These are phyloP conservation scores for Uloborus diversus DNA, from an alignment of 1,140 invertebrate species.

Conservation along the genomic window DNA sequence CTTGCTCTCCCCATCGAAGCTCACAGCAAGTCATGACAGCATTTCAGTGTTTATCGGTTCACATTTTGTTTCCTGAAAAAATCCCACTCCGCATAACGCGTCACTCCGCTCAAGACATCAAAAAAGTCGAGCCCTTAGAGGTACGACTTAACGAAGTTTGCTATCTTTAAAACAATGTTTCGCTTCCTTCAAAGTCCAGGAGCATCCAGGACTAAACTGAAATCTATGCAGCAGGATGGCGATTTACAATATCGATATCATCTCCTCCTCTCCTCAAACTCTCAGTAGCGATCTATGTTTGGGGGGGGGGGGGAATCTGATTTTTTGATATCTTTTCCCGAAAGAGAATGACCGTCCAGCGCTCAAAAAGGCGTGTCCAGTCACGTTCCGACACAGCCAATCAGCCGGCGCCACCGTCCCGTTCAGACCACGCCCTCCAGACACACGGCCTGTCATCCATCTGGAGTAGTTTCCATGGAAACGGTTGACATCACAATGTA, in stretches of 20 bases:
- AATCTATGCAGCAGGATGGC: conserved; percentile 28
- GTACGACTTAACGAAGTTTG: no score
- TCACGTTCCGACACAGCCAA: conserved; percentile 54
- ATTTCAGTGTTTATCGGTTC: no score
- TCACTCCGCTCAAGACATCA: no score
- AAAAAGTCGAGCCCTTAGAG: no score
- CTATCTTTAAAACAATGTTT: no score
- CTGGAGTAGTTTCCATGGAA: conserved; percentile 45
- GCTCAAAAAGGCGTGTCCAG: conserved; percentile 41
- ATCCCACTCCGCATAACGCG: no score
- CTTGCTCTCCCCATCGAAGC: no score
- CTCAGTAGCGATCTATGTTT: conserved; percentile 40
- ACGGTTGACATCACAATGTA: conserved; percentile 56
- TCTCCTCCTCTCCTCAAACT: not conserved
- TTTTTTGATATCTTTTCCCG: conserved; percentile 34
- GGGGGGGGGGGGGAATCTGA: not conserved
- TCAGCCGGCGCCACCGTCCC: conserved; percentile 39
- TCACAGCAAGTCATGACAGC: no score
- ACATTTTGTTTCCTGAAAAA: no score
- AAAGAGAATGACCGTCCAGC: conserved; percentile 29
- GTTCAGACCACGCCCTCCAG: conserved; percentile 39
- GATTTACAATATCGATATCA: conserved; percentile 26
- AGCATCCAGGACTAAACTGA: no score
- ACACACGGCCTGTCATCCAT: conserved; percentile 54
- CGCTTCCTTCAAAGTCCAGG: no score